Base-by-base conservation (phyloP, 1,140 invertebrate genomes). In the Harpegnathos saltator region DNA sequence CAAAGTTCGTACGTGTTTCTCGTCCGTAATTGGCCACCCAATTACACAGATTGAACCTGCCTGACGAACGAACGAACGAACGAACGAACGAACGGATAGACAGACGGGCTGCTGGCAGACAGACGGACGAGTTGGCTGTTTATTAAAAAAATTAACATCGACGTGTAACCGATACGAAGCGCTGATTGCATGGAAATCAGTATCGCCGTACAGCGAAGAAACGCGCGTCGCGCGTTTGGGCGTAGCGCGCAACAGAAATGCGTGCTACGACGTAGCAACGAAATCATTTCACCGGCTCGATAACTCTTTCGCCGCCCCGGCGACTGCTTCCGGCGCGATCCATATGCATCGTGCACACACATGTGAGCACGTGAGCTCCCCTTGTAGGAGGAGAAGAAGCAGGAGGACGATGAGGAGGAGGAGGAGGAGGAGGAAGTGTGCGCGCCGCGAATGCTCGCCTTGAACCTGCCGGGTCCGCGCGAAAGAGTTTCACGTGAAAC, bases 401-500 rank as follows among this genome's bases (percentile, higher is more conserved):
- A 44, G 9, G 38, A 44, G 38, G 38, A 33, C 1, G 33, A 33
- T 7, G 33, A 44, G 38, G 11, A 44, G 29, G 1, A 33, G 29
- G 29, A 5, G 29, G 29, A 44, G 38, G 38, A 44, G 38, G 38
- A 44, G 38, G n/a, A n/a, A 33, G 29, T 33, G 29, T 56, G 77
- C 66, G 24, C 48, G 48, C n/a, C 44, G 69, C 78, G 69, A 74
- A 82, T 75, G 77, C 72, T 89, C 50, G 88, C 89, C 89, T 89
- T 89, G 89, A 89, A 89, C 89, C 89, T 89, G 88, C 62, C 54
- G 48, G 61, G 59, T 44, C 38, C 65, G 87, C 62, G 65, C 48
- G 26, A 75, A 84, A 77, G 56, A 83, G 88, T 89, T 89, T 89
- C 88, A 87, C 88, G 88, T 81, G 89, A 89, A 89, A 89, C 88